phyloP scores from a whole-genome alignment of 2,797 vertebrate genomes.

The Acanthurus lineatus region DNA sequence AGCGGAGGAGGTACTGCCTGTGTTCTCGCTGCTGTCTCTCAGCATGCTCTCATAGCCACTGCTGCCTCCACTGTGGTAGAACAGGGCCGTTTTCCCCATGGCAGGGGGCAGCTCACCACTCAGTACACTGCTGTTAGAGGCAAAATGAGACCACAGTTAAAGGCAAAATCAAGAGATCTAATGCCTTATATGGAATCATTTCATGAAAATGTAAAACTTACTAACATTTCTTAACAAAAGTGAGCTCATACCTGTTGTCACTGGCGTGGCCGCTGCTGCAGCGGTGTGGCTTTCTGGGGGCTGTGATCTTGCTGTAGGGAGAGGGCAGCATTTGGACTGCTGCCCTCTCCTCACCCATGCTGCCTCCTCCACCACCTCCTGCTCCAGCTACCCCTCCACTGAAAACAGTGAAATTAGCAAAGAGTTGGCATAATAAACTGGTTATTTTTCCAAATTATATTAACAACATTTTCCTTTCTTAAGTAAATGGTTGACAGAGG shows the following conservation, averaged over 20 bases:
- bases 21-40: constrained; percentile 97
- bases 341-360: constrained; percentile 85
- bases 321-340: constrained; percentile 90
- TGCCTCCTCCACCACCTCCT: constrained; percentile 43
- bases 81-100: constrained; percentile 98
- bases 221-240: neutral
- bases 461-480: neutral
- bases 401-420: constrained; percentile 21
- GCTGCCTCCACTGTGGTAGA: constrained; percentile 98
- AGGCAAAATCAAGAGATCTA: neutral
- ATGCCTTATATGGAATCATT: neutral
- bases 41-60: constrained; percentile 99
- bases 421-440: neutral
- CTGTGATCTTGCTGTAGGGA: constrained; percentile 98
- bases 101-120: constrained; percentile 96
- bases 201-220: neutral
- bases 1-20: constrained; percentile 93
- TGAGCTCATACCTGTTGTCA: constrained; percentile 87
- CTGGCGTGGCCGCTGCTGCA: constrained; percentile 96
- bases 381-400: constrained; percentile 82
- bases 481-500: neutral
- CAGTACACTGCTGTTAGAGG: constrained; percentile 89
- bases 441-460: neutral
- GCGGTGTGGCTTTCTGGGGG: constrained; percentile 92
- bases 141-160: constrained; percentile 13